A percentile compares a stretch with the other conserved stretches of the same genome.
Evolutionary conservation across 2,113 vertebrate genomes (phyloP).

Genomic region (Eurystomus gularis): DNA sequence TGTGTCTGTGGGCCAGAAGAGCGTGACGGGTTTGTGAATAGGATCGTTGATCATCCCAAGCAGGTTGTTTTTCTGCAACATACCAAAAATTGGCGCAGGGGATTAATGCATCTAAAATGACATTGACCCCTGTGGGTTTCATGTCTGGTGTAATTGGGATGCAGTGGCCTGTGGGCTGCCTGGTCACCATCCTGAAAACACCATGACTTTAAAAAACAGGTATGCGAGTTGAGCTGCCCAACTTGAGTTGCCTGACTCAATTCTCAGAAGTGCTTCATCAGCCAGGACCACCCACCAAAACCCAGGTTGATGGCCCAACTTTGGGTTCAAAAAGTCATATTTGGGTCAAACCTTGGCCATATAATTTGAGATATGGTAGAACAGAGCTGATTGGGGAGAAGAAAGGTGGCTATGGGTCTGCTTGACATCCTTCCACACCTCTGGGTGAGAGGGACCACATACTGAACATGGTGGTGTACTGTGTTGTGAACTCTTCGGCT

Average conservation of each 20-base stretch:
- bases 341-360: neutral
- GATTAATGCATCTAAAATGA: neutral
- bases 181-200: neutral
- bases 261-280: neutral
- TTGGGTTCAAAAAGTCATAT: neutral
- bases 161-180: neutral
- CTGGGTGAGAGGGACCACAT: neutral
- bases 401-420: neutral
- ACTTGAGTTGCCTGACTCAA: neutral
- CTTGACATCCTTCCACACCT: fast-evolving
- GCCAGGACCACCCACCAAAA: neutral
- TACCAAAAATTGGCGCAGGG: neutral
- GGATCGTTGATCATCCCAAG: constrained; percentile 74
- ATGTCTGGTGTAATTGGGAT: neutral
- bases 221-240: neutral
- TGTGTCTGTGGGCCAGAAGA: constrained; percentile 87
- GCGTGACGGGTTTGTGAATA: constrained; percentile 81
- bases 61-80: constrained; percentile 83
- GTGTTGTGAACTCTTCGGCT: neutral
- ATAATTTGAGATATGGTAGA: neutral
- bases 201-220: neutral
- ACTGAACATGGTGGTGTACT: neutral
- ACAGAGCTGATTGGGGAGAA: neutral
- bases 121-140: neutral
- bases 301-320: neutral